A percentile compares a stretch with the other conserved stretches of the same genome.
These are phyloP conservation scores for Drosophila nannoptera DNA, from an alignment of 1,140 invertebrate species.

Conservation along the genomic window DNA sequence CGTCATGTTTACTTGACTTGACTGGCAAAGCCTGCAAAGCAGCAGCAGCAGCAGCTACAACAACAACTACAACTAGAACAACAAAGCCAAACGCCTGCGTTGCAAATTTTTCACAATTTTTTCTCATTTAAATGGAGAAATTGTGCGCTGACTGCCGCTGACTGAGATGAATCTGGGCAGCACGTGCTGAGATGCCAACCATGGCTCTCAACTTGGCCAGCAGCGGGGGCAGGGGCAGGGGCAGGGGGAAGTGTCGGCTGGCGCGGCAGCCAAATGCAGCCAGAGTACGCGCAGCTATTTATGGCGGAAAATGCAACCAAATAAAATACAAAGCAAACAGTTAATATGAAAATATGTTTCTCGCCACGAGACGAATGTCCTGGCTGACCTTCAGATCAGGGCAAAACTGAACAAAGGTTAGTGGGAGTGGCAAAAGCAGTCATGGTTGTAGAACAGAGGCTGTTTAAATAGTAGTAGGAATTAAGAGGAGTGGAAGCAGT, in stretches of 20 bases:
- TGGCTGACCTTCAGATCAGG: conserved; percentile 3
- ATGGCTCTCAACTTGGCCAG: conserved; percentile 57
- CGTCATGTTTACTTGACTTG: conserved; percentile 74
- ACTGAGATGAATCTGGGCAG: conserved; percentile 72
- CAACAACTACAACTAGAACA: conserved; percentile 14
- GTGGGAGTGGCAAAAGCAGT: neutral
- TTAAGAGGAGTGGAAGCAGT: too few relatives aligned
- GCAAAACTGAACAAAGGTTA: conserved; percentile 11
- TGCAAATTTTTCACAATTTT: conserved; percentile 74
- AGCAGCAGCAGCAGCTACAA: conserved; percentile 8
- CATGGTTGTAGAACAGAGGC: neutral
- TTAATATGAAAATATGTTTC: conserved; percentile 8
- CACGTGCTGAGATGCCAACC: conserved; percentile 54
- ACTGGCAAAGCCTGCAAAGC: conserved; percentile 50
- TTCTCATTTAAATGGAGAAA: conserved; percentile 71
- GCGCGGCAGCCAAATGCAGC: neutral
- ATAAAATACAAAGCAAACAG: conserved; percentile 16
- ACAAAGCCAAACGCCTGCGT: conserved; percentile 59
- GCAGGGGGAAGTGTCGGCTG: neutral
- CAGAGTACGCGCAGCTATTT: conserved; percentile 34
- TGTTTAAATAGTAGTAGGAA: too few relatives aligned
- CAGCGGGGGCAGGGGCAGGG: neutral
- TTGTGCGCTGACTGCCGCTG: conserved; percentile 59
- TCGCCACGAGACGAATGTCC: neutral
- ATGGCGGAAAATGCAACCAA: conserved; percentile 35